phyloP scores from a whole-genome alignment of 2,113 vertebrate species.

The Phaethornis superciliosus region DNA sequence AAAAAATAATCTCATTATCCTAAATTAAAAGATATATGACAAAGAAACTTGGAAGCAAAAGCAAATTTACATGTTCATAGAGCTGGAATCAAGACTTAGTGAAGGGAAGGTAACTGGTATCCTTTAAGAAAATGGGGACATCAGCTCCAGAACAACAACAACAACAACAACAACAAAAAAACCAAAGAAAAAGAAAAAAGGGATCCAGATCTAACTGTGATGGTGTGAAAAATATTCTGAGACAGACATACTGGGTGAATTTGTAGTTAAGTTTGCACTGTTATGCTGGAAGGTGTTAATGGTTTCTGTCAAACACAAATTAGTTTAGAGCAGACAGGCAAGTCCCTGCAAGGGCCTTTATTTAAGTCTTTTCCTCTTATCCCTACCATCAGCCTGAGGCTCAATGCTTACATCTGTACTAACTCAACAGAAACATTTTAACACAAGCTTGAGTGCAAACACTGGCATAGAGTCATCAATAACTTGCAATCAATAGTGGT shows the following conservation, averaged over 20 bases:
- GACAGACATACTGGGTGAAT: neutral
- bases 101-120: neutral
- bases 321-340: neutral
- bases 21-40: neutral
- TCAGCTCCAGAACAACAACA: neutral
- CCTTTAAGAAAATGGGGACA: neutral
- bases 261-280: neutral
- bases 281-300: neutral
- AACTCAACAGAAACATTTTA: neutral
- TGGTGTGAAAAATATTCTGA: neutral
- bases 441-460: neutral
- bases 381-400: neutral
- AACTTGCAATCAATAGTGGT: neutral
- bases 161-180: neutral
- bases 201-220: neutral
- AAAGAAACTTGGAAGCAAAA: neutral
- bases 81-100: neutral
- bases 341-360: neutral
- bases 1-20: neutral
- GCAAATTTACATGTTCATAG: neutral
- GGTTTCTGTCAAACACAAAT: neutral
- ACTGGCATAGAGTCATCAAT: neutral
- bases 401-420: neutral
- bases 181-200: neutral
- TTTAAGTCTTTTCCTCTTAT: neutral